phyloP scores from a whole-genome alignment of 2,888 invertebrate genomes.

The Epinotia demarniana region DNA sequence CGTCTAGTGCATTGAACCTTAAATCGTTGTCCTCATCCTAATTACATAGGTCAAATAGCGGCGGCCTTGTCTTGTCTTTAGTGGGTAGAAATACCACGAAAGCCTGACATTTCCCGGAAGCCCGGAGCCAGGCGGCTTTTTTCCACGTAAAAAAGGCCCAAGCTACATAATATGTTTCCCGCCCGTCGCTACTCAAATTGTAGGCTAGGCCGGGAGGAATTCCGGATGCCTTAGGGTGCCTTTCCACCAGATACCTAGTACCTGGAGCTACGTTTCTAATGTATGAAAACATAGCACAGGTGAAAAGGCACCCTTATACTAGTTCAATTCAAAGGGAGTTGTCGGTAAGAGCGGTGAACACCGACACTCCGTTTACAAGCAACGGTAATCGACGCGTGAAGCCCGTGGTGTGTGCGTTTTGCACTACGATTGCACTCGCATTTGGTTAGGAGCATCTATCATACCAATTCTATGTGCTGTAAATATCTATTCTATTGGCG shows the following conservation, averaged over 20 bases:
- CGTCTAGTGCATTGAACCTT: no score
- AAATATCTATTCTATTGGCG: background rate
- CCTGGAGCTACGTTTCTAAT: no score
- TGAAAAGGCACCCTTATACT: no score
- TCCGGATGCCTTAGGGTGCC: background rate
- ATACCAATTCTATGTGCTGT: background rate
- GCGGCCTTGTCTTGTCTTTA: no score
- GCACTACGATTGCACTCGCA: background rate
- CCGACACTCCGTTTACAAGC: conserved; percentile 28
- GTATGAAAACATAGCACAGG: no score
- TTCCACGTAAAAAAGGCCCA: no score
- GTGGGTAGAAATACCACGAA: no score
- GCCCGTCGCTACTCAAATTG: background rate
- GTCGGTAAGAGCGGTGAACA: background rate
- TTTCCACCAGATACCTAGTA: no score
- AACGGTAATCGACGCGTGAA: conserved; percentile 12
- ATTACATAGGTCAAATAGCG: no score
- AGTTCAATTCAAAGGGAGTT: background rate
- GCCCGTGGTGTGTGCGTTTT: background rate
- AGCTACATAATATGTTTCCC: background rate
- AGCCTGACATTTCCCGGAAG: no score
- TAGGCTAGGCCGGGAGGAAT: background rate
- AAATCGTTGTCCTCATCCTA: no score
- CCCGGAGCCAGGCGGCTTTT: no score
- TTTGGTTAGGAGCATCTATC: background rate